Percentiles rank a stretch among this genome's conserved stretches.
Conservation (phyloP, 2,888 invertebrate genomes). For the Sicus ferrugineus region DNA sequence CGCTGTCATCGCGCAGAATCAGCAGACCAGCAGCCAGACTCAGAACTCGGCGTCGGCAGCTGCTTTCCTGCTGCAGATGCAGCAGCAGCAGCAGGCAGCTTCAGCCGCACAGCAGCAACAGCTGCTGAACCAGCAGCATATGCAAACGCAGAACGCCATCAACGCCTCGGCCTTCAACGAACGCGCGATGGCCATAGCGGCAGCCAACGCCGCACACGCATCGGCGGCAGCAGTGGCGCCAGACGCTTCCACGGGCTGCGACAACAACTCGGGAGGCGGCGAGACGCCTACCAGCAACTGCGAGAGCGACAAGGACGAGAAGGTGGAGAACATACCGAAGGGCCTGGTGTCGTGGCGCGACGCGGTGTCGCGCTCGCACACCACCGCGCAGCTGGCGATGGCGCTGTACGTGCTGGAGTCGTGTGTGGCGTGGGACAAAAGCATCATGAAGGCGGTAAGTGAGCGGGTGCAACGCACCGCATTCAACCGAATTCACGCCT, state of each 20-base stretch:
- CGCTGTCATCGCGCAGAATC: conserved; percentile 68
- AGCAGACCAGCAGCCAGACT: conserved; percentile 62
- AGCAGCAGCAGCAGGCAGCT: conserved; percentile 53
- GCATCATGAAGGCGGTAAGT: conserved; percentile 99
- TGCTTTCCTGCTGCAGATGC: conserved; percentile 58
- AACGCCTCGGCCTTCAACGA: conserved; percentile 56
- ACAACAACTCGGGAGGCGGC: conserved; percentile 47
- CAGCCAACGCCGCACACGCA: conserved; percentile 49
- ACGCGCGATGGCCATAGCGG: conserved; percentile 58
- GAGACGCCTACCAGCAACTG: conserved; percentile 62
- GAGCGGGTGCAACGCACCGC: not conserved
- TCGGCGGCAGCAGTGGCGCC: conserved; percentile 32
- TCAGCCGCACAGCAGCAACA: conserved; percentile 53
- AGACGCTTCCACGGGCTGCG: conserved; percentile 33
- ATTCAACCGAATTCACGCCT: not conserved
- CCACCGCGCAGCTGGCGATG: conserved; percentile 90
- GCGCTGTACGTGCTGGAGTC: conserved; percentile 88
- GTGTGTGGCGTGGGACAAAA: conserved; percentile 98
- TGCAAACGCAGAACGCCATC: conserved; percentile 45
- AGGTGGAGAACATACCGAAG: conserved; percentile 62
- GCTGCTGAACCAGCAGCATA: conserved; percentile 55
- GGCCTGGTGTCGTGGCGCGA: conserved; percentile 90
- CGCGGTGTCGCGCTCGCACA: conserved; percentile 82
- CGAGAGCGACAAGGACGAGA: conserved; percentile 62
- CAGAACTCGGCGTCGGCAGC: conserved; percentile 64